phyloP scores from a whole-genome alignment of 2,113 vertebrate species.

The Furnarius figulus region DNA sequence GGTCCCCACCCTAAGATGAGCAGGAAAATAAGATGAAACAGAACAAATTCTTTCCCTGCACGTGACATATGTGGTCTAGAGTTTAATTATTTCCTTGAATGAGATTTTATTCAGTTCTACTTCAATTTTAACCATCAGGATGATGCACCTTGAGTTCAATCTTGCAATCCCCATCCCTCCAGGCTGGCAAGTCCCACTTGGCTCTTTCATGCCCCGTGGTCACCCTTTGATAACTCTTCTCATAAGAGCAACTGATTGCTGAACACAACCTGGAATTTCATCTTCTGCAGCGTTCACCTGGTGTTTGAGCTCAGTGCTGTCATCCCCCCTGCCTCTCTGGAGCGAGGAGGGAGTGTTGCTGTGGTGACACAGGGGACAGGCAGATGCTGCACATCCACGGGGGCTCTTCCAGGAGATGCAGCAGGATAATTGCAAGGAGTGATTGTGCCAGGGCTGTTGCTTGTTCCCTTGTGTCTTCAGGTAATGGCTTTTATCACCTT shows the following conservation, averaged over 20 bases:
- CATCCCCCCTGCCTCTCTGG: background rate
- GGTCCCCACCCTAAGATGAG: background rate
- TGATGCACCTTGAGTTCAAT: background rate
- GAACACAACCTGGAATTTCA: background rate
- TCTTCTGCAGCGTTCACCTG: background rate
- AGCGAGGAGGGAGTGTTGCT: background rate
- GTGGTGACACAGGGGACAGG: background rate
- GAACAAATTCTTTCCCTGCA: background rate
- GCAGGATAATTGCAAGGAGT: background rate
- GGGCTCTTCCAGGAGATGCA: background rate
- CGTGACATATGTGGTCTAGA: background rate
- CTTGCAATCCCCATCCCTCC: background rate
- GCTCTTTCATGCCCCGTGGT: background rate
- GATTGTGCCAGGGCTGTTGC: background rate
- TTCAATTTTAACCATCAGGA: background rate
- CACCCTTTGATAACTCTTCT: background rate
- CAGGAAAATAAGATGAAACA: background rate
- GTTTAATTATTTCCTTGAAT: background rate
- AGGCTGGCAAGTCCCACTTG: background rate
- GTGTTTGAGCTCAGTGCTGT: background rate
- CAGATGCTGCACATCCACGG: background rate
- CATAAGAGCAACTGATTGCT: background rate
- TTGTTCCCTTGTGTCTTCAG: background rate
- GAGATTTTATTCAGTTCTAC: background rate
- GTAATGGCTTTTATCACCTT: background rate